Base-by-base conservation (phyloP, 92 coral and sea anemone species). In the Montipora capitata region DNA sequence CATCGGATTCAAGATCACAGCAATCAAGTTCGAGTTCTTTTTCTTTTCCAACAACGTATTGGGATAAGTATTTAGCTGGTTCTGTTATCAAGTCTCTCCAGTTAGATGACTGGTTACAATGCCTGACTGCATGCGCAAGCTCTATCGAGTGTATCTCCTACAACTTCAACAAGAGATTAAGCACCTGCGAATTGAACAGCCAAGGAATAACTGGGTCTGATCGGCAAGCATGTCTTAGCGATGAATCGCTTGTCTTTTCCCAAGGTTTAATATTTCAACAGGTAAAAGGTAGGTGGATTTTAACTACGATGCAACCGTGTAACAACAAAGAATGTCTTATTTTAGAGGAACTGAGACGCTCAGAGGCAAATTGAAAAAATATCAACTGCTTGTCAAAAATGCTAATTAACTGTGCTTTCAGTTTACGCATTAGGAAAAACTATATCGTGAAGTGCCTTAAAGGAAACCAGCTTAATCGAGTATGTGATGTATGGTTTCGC, bases 251-350 rank as follows among this genome's bases (percentile, higher is more conserved):
- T 8, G 14, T 58, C 20, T 40, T 8, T 10, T 56, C 69, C 6
- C 49, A 58, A 77, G 81, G 52, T 4, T 77, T 10, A 64, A 39
- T 58, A 14, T 77, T 77, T 58, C 81, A 77, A 9, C 81, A 77
- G 52, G 57, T 77, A 5, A 77, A 40, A 56, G 81, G 81, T 77
- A 40, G n/a, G 81, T 39, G 7, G 35, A 27, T 27, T 27, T 27
- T 27, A 27, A 27, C 35, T 27, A 27, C 35, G 35, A 27, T 27
- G 35, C 35, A 27, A 27, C 35, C 35, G 35, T 27, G 35, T 27
- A 27, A 27, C 2, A 27, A 2, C 35, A 27, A 45, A 45, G 51
- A 45, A 5, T 45, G 9, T 45, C 51, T 45, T 8, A 45, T 5
- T 4, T 45, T 4, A 45, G 2, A 45, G 51, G 9, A 45, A 45